Conservation (phyloP, 2,797 vertebrate species). For the Pseudochirops corinnae region DNA sequence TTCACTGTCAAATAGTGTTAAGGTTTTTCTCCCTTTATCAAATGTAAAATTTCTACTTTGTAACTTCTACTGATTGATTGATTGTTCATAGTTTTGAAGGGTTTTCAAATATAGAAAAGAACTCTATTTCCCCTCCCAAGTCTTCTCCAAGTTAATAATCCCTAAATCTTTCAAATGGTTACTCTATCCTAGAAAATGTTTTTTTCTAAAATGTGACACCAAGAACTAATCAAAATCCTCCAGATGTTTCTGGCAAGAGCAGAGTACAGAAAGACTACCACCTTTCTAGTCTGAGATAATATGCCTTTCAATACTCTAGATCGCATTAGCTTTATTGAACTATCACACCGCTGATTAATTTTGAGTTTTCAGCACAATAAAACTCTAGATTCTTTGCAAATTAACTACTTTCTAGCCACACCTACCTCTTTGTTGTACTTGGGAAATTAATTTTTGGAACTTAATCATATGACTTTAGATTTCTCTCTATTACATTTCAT, state of each 20-base stretch:
- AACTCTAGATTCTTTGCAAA: neutral
- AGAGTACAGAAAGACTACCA: neutral
- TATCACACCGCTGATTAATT: neutral
- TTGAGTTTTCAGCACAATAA: neutral
- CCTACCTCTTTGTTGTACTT: neutral
- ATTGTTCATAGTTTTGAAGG: neutral
- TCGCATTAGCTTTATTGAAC: neutral
- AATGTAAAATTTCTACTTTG: neutral
- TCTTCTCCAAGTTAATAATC: neutral
- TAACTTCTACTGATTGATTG: neutral
- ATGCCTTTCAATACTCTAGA: neutral
- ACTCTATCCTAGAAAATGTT: neutral
- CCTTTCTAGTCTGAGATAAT: neutral
- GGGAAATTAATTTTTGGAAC: neutral
- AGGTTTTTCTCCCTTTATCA: neutral
- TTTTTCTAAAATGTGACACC: neutral
- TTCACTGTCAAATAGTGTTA: neutral
- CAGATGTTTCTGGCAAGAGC: neutral
- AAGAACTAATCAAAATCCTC: neutral
- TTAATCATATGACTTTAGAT: neutral
- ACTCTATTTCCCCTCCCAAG: neutral
- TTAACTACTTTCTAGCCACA: neutral
- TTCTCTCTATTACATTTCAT: no score
- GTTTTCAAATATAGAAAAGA: neutral
- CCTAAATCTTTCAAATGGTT: neutral